Evolutionary conservation across 1,140 invertebrate genomes (phyloP), one percentile per base, ranked within the genome.

Genomic region (Nebria ingens): DNA sequence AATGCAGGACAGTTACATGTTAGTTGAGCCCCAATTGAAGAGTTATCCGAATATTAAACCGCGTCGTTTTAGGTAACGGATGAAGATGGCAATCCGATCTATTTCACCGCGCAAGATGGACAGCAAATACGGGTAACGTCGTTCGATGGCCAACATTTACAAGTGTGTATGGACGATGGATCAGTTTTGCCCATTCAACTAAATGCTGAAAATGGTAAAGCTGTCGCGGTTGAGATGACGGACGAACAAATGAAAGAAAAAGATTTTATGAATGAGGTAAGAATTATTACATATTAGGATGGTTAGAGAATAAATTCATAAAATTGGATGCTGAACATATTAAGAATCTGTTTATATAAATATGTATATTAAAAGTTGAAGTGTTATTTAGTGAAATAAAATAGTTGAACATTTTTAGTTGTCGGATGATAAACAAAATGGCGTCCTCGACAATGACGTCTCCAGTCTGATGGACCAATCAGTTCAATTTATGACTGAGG

Each of bases 81-180:
- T 68, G 77, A 80, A 58, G 75, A 81, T 52, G 83, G 83, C 12
- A 85, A 84, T 68, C 76, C 81, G 4, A 73, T 86, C 22, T 81
- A 80, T 53, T 76, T 86, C 57, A 83, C 82, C 0, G 79, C 83
- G 59, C 76, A 80, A 61, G 81, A 85, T 64, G 83, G 83, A 6
- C 68, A 73, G 54, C 72, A 75, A 25, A 75, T 79, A 19, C 6
- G 23, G 3, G 51, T 45, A 11, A 45, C 40, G 4, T 6, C 42
- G n/a, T 23, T 53, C 12, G 65, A 67, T 61, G 65, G 65, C 11
- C 56, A 65, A 51, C 54, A 58, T 52, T 59, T 68, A 25, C 69
- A 76, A 67, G 71, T 78, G 0, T 68, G 73, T 9, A 76, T 73
- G 2, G 62, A 71, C 52, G 74, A 76, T 62, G 76, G 76, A 3